Evolutionary conservation across 2,797 vertebrate species (phyloP).

Genomic region (Catamblyrhynchus diadema): DNA sequence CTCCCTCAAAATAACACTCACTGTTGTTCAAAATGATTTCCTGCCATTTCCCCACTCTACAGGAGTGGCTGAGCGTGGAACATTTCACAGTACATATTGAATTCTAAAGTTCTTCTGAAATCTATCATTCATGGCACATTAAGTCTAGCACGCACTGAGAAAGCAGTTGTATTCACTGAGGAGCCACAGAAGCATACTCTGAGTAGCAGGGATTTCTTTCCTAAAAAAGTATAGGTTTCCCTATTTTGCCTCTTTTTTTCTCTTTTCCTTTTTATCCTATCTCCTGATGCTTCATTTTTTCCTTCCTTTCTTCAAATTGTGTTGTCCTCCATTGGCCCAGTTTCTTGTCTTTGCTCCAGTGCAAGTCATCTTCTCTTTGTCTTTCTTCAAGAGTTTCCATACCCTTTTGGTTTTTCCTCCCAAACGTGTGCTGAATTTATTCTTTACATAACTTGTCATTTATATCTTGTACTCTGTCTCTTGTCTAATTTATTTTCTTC

Average conservation of each 20-base stretch:
- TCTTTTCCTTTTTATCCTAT: background rate
- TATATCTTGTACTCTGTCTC: background rate
- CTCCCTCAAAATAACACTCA: constrained; percentile 28
- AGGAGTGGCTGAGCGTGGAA: constrained; percentile 13
- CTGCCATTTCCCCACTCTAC: constrained; percentile 14
- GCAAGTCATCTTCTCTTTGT: background rate
- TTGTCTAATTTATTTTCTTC: background rate
- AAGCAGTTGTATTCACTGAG: background rate
- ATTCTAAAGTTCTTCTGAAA: constrained; percentile 43
- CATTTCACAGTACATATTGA: constrained; percentile 19
- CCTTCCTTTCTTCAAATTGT: background rate
- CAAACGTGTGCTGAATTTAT: background rate
- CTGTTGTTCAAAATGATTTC: constrained; percentile 36
- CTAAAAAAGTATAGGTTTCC: background rate
- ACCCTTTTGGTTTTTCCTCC: background rate
- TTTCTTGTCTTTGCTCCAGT: background rate
- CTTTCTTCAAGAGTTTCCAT: background rate
- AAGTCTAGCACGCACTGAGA: background rate
- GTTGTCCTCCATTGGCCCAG: background rate
- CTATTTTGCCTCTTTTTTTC: background rate
- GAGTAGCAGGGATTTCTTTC: background rate
- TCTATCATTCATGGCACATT: constrained; percentile 37
- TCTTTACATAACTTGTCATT: background rate
- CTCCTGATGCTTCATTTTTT: background rate
- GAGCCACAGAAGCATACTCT: background rate